Percentiles rank a stretch among this genome's conserved stretches.
Evolutionary conservation across 2,888 invertebrate genomes (phyloP).

Genomic region (Hylaea fasciaria): DNA sequence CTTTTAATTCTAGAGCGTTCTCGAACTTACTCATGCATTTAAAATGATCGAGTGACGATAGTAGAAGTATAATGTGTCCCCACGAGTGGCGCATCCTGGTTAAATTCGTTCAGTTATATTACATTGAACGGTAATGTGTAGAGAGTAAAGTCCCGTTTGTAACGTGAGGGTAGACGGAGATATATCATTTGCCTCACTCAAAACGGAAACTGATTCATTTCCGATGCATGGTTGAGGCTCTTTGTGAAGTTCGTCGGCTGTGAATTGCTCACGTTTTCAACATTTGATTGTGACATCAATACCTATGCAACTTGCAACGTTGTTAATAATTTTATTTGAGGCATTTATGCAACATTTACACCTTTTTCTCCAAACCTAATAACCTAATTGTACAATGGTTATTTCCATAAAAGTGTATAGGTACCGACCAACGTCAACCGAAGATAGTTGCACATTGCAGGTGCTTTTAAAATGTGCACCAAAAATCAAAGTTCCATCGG

Average conservation of each 20-base stretch:
- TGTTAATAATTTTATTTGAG: slow-evolving; percentile 41
- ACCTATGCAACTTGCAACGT: slow-evolving; percentile 48
- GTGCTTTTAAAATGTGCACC: background rate
- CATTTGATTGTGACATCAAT: slow-evolving; percentile 81
- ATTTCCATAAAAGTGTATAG: too few relatives aligned
- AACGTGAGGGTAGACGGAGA: slow-evolving; percentile 58
- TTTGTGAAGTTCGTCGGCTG: slow-evolving; percentile 79
- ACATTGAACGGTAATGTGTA: slow-evolving; percentile 57
- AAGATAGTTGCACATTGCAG: background rate
- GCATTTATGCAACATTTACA: background rate
- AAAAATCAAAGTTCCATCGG: slow-evolving; percentile 40
- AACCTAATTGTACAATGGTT: background rate
- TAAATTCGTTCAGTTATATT: slow-evolving; percentile 51
- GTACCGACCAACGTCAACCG: too few relatives aligned
- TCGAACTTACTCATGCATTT: slow-evolving; percentile 62
- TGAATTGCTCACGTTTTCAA: slow-evolving; percentile 82
- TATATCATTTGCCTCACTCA: slow-evolving; percentile 78
- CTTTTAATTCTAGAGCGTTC: slow-evolving; percentile 59
- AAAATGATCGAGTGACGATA: slow-evolving; percentile 55
- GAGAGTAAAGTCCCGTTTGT: slow-evolving; percentile 62
- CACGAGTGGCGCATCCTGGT: slow-evolving; percentile 60
- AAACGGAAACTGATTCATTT: slow-evolving; percentile 84
- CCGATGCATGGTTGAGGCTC: slow-evolving; percentile 82
- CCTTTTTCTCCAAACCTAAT: background rate
- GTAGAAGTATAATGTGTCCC: slow-evolving; percentile 56